These are phyloP conservation scores for Lasioglossum oenotherae DNA, from an alignment of 2,888 invertebrate genomes.

Conservation along the genomic window DNA sequence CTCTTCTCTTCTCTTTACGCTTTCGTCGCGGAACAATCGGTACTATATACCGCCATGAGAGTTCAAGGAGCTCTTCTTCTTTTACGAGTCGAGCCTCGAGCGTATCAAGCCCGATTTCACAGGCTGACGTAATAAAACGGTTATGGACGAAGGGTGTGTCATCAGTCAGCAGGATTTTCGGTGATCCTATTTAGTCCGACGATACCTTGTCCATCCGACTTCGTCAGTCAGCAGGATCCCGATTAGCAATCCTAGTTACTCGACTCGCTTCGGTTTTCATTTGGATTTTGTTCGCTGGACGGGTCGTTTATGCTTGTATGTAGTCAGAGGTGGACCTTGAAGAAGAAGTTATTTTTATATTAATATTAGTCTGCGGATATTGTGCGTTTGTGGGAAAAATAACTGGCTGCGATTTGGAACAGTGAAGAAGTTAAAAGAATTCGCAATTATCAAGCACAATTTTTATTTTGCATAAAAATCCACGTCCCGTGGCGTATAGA, in stretches of 20 bases:
- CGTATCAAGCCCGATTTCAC: conserved; percentile 11
- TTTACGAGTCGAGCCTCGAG: conserved; percentile 31
- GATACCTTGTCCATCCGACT: background rate
- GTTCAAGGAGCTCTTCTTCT: conserved; percentile 47
- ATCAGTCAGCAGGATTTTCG: conserved; percentile 33
- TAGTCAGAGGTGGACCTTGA: background rate
- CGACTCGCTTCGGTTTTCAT: background rate
- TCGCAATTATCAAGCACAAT: no score
- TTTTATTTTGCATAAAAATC: background rate
- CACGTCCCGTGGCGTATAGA: background rate
- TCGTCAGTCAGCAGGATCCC: background rate
- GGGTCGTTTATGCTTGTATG: no score
- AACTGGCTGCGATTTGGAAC: background rate
- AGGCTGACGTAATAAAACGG: conserved; percentile 35
- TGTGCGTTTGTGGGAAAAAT: background rate
- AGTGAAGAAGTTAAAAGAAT: no score
- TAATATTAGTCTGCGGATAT: background rate
- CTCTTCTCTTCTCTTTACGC: background rate
- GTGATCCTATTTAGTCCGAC: background rate
- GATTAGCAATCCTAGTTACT: background rate
- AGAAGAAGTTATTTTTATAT: background rate
- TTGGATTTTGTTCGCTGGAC: background rate
- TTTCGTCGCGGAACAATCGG: conserved; percentile 40
- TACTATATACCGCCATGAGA: conserved; percentile 25
- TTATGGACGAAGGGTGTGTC: conserved; percentile 13